A percentile compares a stretch with the other conserved stretches of the same genome.
phyloP scores from a whole-genome alignment of 1,140 invertebrate genomes.

The Neodiprion fabricii region DNA sequence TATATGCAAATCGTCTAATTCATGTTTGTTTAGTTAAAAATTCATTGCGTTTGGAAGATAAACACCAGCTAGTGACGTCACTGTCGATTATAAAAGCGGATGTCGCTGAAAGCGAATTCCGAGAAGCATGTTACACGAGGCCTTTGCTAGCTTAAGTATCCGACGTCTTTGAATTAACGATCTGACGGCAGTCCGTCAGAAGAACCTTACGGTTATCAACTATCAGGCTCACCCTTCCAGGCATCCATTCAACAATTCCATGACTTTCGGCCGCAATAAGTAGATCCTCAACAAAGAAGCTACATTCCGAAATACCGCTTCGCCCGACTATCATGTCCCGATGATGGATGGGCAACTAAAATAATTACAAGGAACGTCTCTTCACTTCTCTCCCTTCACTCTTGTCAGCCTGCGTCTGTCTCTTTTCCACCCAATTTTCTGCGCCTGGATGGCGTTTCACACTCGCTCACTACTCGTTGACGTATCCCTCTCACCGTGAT shows the following conservation, averaged over 20 bases:
- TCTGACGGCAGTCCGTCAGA: not conserved
- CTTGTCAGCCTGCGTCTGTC: not conserved
- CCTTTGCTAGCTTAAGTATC: not conserved
- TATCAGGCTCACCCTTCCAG: not conserved
- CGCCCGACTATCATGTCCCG: conserved; percentile 4
- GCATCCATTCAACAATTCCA: not conserved
- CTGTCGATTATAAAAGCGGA: not conserved
- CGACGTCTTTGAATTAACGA: not conserved
- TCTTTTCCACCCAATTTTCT: not conserved
- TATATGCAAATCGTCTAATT: too few species aligned
- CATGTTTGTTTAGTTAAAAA: too few species aligned
- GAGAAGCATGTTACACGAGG: not conserved
- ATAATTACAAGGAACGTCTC: conserved; percentile 11
- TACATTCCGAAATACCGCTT: conserved; percentile 6
- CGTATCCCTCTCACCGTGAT: not conserved
- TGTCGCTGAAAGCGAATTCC: not conserved
- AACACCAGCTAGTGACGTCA: not conserved
- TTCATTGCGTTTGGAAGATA: not conserved
- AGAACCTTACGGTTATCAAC: not conserved
- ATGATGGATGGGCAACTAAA: conserved; percentile 11
- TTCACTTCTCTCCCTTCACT: not conserved
- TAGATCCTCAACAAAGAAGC: not conserved
- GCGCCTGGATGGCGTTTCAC: not conserved
- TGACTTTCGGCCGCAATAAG: not conserved
- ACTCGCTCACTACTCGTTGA: not conserved